phyloP scores from a whole-genome alignment of 2,113 vertebrate genomes.

The Chrysochloris asiatica region DNA sequence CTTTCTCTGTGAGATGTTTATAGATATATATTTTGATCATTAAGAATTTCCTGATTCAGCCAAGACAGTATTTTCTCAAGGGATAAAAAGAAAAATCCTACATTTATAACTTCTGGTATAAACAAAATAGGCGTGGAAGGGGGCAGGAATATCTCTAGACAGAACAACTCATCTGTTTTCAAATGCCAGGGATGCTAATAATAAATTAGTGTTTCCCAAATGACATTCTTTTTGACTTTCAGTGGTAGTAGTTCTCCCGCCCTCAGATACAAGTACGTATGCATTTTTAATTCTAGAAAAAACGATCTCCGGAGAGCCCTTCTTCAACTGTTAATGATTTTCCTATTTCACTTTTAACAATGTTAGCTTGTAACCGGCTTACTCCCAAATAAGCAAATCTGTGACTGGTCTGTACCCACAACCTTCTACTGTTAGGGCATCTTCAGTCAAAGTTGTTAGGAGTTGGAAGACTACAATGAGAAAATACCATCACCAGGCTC shows the following conservation, averaged over 20 bases:
- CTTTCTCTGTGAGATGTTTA: neutral
- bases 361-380: neutral
- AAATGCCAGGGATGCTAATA: neutral
- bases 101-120: conserved; percentile 12
- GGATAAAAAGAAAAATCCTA: neutral
- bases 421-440: neutral
- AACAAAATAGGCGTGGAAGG: neutral
- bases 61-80: neutral
- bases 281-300: conserved; percentile 27
- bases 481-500: too few relatives aligned
- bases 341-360: neutral
- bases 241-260: neutral
- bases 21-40: too few relatives aligned
- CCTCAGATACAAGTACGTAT: neutral
- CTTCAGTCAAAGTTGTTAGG: neutral
- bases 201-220: neutral
- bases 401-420: neutral
- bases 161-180: neutral
- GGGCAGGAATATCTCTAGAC: neutral
- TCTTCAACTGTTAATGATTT: neutral
- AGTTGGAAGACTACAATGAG: neutral
- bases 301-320: neutral
- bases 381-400: neutral
- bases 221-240: neutral
- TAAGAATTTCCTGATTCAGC: neutral